Percentiles rank a stretch among this genome's conserved stretches.
Evolutionary conservation across 2,888 invertebrate species (phyloP).

Genomic region (Leptinotarsa juncta): DNA sequence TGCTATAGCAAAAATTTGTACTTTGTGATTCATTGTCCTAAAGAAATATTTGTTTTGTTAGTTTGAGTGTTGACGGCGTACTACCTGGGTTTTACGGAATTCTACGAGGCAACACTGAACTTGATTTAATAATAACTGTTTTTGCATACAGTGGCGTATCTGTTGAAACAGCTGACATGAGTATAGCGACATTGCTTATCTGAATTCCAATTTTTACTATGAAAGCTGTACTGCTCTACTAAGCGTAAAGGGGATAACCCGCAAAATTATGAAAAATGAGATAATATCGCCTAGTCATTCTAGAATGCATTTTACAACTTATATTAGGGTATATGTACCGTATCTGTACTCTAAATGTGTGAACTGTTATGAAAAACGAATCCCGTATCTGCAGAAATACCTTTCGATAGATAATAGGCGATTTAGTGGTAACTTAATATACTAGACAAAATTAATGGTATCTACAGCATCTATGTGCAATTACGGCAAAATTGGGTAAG

Average conservation of each 20-base stretch:
- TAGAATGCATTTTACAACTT: constrained; percentile 3
- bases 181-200: too few relatives aligned
- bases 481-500: background rate
- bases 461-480: background rate
- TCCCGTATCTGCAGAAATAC: constrained; percentile 3
- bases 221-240: too few relatives aligned
- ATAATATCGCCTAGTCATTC: constrained; percentile 4
- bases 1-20: background rate
- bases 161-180: too few relatives aligned
- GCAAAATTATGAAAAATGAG: too few relatives aligned
- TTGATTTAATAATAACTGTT: too few relatives aligned
- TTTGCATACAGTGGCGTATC: too few relatives aligned
- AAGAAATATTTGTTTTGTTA: background rate
- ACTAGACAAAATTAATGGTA: background rate
- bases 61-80: background rate
- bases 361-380: background rate
- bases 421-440: constrained; percentile 7
- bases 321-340: background rate
- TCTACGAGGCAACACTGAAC: too few relatives aligned
- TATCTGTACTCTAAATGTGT: background rate
- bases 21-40: background rate
- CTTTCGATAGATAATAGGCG: background rate
- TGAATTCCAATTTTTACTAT: too few relatives aligned
- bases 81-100: background rate
- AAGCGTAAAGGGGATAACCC: too few relatives aligned